These are phyloP conservation scores for Phaethon lepturus DNA, from an alignment of 2,113 vertebrate species.

Conservation along the genomic window DNA sequence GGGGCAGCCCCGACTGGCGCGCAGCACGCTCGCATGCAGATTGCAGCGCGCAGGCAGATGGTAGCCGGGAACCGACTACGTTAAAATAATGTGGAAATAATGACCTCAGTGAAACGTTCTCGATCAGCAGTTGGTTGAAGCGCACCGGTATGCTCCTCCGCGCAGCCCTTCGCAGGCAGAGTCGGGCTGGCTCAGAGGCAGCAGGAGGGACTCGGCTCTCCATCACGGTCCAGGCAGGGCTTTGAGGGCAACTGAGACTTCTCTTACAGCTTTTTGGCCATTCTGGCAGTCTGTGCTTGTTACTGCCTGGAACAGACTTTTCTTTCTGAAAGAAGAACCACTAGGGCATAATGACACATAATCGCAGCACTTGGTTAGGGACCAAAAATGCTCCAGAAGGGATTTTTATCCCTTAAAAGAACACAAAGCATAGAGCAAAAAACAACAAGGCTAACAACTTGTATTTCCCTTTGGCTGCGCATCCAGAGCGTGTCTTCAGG, in stretches of 20 bases:
- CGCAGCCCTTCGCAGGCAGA: background rate
- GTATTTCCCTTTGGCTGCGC: background rate
- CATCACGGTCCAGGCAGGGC: too few relatives aligned
- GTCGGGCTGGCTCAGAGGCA: background rate
- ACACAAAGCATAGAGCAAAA: background rate
- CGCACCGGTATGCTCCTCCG: background rate
- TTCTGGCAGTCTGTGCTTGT: background rate
- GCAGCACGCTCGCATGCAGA: accelerated
- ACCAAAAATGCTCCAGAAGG: background rate
- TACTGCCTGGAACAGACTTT: background rate
- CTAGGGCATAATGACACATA: background rate
- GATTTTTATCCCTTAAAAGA: background rate
- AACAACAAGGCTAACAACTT: accelerated
- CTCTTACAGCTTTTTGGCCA: background rate
- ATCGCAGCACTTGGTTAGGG: background rate
- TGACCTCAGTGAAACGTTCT: background rate
- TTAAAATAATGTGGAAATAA: background rate
- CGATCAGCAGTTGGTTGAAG: background rate
- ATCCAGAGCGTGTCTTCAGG: background rate
- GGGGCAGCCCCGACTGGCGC: accelerated
- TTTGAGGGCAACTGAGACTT: background rate
- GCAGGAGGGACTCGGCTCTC: background rate
- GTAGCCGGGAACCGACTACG: background rate
- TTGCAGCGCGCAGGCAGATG: accelerated
- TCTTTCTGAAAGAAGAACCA: background rate